Evolutionary conservation across 2,113 vertebrate genomes (phyloP).

Genomic region (Oreochromis aureus): DNA sequence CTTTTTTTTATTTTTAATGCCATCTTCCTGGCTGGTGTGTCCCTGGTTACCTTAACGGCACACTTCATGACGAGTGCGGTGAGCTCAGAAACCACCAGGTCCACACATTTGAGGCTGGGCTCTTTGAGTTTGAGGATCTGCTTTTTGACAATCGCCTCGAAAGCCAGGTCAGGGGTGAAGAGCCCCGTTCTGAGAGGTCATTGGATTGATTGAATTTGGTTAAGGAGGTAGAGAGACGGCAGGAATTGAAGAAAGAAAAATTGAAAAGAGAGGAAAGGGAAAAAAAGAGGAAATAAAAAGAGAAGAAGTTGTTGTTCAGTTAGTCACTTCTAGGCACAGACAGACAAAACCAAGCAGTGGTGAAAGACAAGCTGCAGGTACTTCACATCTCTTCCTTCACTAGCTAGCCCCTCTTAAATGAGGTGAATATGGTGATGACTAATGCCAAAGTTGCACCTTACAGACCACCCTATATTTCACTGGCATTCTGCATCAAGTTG

Average conservation of each 20-base stretch:
- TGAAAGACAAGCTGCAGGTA: slow-evolving; percentile 59
- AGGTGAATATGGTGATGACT: neutral
- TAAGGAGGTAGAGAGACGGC: neutral
- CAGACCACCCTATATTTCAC: neutral
- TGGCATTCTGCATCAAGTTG: neutral
- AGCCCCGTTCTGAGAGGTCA: slow-evolving; percentile 85
- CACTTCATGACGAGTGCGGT: slow-evolving; percentile 91
- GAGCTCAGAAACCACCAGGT: slow-evolving; percentile 91
- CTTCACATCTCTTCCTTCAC: slow-evolving; percentile 36
- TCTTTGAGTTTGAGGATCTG: slow-evolving; percentile 98
- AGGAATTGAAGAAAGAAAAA: slow-evolving; percentile 7
- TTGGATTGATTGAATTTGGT: slow-evolving; percentile 29
- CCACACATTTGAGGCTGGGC: slow-evolving; percentile 95
- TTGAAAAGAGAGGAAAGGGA: slow-evolving; percentile 17
- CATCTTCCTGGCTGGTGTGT: neutral
- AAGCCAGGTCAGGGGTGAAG: slow-evolving; percentile 96
- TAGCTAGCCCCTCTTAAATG: neutral
- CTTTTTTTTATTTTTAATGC: slow-evolving; percentile 14
- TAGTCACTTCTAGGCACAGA: slow-evolving; percentile 50
- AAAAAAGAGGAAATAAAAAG: slow-evolving; percentile 16
- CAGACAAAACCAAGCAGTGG: slow-evolving; percentile 34
- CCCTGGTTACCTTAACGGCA: slow-evolving; percentile 84
- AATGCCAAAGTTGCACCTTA: neutral
- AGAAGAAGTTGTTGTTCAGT: slow-evolving; percentile 55
- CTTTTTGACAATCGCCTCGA: slow-evolving; percentile 97